Conservation (phyloP, 2,797 vertebrate genomes). For the Hippocampus kuda region DNA sequence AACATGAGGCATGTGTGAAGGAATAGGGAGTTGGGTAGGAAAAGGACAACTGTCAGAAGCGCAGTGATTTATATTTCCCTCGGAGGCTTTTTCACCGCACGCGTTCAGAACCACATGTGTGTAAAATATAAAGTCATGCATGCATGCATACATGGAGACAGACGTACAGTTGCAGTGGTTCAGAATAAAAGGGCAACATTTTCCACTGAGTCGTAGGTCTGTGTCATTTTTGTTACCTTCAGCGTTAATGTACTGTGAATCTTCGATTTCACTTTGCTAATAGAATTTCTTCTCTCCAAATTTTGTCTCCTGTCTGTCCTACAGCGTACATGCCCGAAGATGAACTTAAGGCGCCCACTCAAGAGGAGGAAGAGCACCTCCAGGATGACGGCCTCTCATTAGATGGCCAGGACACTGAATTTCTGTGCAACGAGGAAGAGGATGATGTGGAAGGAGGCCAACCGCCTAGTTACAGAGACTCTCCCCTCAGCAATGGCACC, state of each 20-base stretch:
- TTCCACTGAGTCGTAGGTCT: slow-evolving; percentile 45
- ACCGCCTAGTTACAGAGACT: slow-evolving; percentile 88
- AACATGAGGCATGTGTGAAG: slow-evolving; percentile 60
- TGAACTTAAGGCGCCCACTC: slow-evolving; percentile 86
- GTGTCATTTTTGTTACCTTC: slow-evolving; percentile 53
- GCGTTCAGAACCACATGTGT: slow-evolving; percentile 60
- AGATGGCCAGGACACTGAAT: slow-evolving; percentile 86
- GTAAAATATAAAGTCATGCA: slow-evolving; percentile 50
- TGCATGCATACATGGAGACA: slow-evolving; percentile 36
- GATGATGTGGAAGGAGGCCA: slow-evolving; percentile 82
- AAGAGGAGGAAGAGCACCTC: slow-evolving; percentile 78
- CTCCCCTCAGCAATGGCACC: slow-evolving; percentile 90
- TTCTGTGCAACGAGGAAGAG: slow-evolving; percentile 77
- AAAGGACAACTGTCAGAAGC: slow-evolving; percentile 66
- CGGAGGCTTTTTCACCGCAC: slow-evolving; percentile 61
- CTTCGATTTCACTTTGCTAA: slow-evolving; percentile 57
- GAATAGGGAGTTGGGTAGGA: slow-evolving; percentile 61
- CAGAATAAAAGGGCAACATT: slow-evolving; percentile 56
- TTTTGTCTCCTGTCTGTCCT: slow-evolving; percentile 62
- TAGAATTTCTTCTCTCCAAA: slow-evolving; percentile 40
- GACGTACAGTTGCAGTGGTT: slow-evolving; percentile 33
- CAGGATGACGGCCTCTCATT: slow-evolving; percentile 87
- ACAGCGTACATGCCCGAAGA: slow-evolving; percentile 97
- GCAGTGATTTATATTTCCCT: slow-evolving; percentile 66
- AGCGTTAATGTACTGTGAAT: slow-evolving; percentile 58